Base-by-base conservation (phyloP, 1,140 invertebrate species). In the Cylas formicarius region DNA sequence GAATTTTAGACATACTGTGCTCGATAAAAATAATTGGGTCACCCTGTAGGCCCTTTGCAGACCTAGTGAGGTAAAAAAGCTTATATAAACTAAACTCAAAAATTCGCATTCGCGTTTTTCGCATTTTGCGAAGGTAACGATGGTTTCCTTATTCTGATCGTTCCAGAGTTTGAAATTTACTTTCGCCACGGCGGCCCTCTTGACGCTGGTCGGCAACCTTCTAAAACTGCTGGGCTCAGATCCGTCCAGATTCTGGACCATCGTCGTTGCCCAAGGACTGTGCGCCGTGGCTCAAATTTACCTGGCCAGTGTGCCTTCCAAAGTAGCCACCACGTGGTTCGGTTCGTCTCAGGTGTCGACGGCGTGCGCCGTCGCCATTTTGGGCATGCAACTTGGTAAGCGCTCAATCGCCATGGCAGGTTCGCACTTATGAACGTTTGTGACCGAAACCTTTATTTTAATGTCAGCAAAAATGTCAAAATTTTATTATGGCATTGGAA, bases 291-390 rank as follows among this genome's bases (percentile, higher is more conserved):
- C 78, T 6, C 69, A 72, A 56, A 75, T 86, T 13, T 81, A 86
- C 54, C 74, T 84, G 38, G 62, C 86, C 9, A 81, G 78, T 27
- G 72, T 85, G 36, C 84, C 86, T 2, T 75, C 84, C 2, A 72
- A 77, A 29, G 55, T 90, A 21, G 81, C 84, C 2, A 81, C 85
- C 0, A 61, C 65, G 20, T 73, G 72, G 72, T 74, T 74, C 53
- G 65, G 62, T 11, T 38, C 65, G 3, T 47, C 73, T 71, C 48
- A 83, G 66, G 78, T 84, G 10, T 81, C 81, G 7, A 84, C 80
- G 4, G 86, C 86, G 3, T 85, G 81, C 45, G 79, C 84, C 22
- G 68, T 86, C 19, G 82, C 81, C n/a, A 74, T 88, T 17, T 83
- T 88, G 53, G 85, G 86, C 8, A 84, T 81, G 65, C 83, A 87